Percentiles rank a stretch among this genome's conserved stretches.
These are phyloP conservation scores for Perccottus glenii DNA, from an alignment of 2,113 vertebrate genomes.

Conservation along the genomic window DNA sequence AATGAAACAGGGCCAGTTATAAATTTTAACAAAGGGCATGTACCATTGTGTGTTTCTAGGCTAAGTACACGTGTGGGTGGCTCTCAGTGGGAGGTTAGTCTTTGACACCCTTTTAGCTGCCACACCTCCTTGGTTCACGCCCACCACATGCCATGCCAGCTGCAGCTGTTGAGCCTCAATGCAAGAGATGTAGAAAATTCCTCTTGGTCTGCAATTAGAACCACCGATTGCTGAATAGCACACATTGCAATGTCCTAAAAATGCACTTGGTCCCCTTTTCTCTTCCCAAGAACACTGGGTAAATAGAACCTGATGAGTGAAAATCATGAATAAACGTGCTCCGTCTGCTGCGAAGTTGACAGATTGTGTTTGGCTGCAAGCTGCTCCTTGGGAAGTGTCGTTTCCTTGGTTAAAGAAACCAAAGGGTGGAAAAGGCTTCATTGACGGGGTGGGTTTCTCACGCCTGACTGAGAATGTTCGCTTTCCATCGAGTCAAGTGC, in stretches of 20 bases:
- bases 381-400: slow-evolving; percentile 62
- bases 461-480: slow-evolving; percentile 74
- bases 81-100: slow-evolving; percentile 54
- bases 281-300: slow-evolving; percentile 51
- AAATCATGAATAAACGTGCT: slow-evolving; percentile 50
- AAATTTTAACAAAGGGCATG: not conserved
- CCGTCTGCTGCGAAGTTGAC: slow-evolving; percentile 54
- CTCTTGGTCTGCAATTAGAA: slow-evolving; percentile 75
- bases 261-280: slow-evolving; percentile 61
- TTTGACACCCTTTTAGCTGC: slow-evolving; percentile 64
- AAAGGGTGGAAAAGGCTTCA: slow-evolving; percentile 63
- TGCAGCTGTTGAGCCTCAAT: slow-evolving; percentile 74
- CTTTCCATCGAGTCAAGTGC: slow-evolving; percentile 77
- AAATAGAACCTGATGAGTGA: slow-evolving; percentile 65
- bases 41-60: slow-evolving; percentile 34
- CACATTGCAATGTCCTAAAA: slow-evolving; percentile 73
- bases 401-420: slow-evolving; percentile 57
- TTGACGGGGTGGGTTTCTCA: slow-evolving; percentile 76
- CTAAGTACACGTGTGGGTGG: slow-evolving; percentile 42
- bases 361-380: slow-evolving; percentile 67
- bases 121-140: slow-evolving; percentile 62
- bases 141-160: slow-evolving; percentile 72
- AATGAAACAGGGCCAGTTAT: not conserved
- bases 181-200: slow-evolving; percentile 67
- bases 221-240: slow-evolving; percentile 70